Evolutionary conservation across 2,113 vertebrate genomes (phyloP).

Genomic region (Cyanoramphus novaezelandiae): DNA sequence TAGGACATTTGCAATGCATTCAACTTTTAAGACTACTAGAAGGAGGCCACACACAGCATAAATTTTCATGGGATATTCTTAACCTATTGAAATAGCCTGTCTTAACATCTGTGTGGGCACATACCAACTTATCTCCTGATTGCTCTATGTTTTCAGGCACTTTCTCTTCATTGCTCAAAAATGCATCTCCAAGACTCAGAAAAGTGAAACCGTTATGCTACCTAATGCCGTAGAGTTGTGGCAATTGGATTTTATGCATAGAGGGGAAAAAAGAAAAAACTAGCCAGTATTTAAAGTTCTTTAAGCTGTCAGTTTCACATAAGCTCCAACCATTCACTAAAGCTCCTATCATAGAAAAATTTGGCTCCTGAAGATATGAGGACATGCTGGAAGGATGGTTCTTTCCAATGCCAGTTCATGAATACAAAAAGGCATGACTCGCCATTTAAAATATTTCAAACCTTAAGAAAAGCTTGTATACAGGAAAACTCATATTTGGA

Average conservation of each 20-base stretch:
- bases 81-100: not conserved
- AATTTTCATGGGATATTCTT: not conserved
- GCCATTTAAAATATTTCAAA: not conserved
- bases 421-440: not conserved
- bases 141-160: not conserved
- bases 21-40: not conserved
- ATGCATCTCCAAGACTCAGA: not conserved
- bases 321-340: not conserved
- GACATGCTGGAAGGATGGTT: not conserved
- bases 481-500: not conserved
- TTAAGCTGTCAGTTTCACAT: not conserved
- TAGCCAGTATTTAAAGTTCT: not conserved
- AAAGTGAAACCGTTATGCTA: not conserved
- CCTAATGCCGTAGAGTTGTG: not conserved
- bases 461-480: not conserved
- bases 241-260: not conserved
- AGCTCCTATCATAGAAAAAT: not conserved
- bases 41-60: not conserved
- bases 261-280: not conserved
- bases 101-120: not conserved
- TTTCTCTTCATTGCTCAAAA: not conserved
- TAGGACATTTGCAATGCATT: not conserved
- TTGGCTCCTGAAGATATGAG: not conserved
- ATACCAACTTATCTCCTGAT: not conserved
- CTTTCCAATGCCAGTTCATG: not conserved